Evolutionary conservation across 1,140 invertebrate species (phyloP).

Genomic region (Potamilus streckersoni): DNA sequence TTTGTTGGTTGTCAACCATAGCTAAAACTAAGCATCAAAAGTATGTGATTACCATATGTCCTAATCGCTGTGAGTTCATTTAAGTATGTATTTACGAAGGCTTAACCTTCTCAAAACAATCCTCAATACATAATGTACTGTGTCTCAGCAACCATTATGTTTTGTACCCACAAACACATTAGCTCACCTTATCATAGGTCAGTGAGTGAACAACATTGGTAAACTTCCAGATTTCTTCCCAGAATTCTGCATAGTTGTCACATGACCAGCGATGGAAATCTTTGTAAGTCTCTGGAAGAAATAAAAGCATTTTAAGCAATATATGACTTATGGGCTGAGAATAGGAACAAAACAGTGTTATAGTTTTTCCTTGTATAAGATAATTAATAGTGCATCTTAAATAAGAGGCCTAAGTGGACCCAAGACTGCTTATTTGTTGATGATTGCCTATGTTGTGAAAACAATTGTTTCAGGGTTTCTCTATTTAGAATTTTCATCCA

Average conservation of each 20-base stretch:
- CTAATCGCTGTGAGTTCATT: no score
- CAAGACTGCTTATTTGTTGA: no score
- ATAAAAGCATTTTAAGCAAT: neutral
- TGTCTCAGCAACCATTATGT: neutral
- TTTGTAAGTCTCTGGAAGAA: constrained; percentile 65
- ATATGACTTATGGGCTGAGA: neutral
- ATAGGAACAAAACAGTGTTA: neutral
- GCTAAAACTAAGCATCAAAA: no score
- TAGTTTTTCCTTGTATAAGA: no score
- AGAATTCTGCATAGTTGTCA: constrained; percentile 69
- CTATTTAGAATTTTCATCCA: no score
- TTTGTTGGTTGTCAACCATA: no score
- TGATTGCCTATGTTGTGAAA: no score
- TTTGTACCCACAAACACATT: neutral
- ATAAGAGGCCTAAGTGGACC: no score
- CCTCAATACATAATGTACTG: neutral
- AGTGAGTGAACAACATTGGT: constrained; percentile 63
- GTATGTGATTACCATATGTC: no score
- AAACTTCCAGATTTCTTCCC: constrained; percentile 69
- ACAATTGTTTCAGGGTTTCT: no score
- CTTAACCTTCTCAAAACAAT: neutral
- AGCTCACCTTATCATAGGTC: constrained; percentile 60
- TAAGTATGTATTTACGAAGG: no score
- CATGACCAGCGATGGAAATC: constrained; percentile 70
- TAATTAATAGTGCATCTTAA: no score